Evolutionary conservation across 2,888 invertebrate species (phyloP).

Genomic region (Cheilosia pagana): DNA sequence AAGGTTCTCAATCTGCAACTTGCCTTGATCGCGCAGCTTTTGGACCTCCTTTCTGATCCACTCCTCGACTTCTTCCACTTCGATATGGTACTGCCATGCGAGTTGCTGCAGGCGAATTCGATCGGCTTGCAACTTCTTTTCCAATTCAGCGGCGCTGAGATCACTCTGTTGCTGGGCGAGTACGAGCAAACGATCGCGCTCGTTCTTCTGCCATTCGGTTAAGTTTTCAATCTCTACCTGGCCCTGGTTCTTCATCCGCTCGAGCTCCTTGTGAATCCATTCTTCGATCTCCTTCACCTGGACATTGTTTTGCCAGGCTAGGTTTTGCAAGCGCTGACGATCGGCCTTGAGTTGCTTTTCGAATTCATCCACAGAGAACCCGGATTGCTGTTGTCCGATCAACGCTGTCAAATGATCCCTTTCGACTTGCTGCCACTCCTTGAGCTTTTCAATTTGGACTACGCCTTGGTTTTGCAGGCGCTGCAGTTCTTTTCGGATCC

Average conservation of each 20-base stretch:
- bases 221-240: conserved; percentile 80
- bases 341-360: conserved; percentile 79
- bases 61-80: conserved; percentile 80
- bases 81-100: conserved; percentile 80
- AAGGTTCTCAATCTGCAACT: conserved; percentile 80
- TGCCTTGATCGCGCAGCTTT: conserved; percentile 79
- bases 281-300: conserved; percentile 82
- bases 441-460: conserved; percentile 81
- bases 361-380: conserved; percentile 81
- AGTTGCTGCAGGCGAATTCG: conserved; percentile 78
- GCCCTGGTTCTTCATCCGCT: conserved; percentile 79
- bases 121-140: conserved; percentile 80
- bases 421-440: conserved; percentile 81
- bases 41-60: conserved; percentile 81
- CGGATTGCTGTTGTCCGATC: conserved; percentile 78
- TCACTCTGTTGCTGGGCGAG: conserved; percentile 80
- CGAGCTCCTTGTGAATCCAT: conserved; percentile 81
- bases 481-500: conserved; percentile 81
- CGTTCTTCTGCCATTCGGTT: conserved; percentile 81
- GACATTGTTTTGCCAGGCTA: conserved; percentile 82
- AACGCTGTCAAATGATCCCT: conserved; percentile 79
- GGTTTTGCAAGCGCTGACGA: conserved; percentile 80
- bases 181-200: conserved; percentile 79
- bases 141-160: conserved; percentile 80
- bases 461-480: conserved; percentile 81